Evolutionary conservation across 2,113 vertebrate species (phyloP).

Genomic region (Elgaria multicarinata): DNA sequence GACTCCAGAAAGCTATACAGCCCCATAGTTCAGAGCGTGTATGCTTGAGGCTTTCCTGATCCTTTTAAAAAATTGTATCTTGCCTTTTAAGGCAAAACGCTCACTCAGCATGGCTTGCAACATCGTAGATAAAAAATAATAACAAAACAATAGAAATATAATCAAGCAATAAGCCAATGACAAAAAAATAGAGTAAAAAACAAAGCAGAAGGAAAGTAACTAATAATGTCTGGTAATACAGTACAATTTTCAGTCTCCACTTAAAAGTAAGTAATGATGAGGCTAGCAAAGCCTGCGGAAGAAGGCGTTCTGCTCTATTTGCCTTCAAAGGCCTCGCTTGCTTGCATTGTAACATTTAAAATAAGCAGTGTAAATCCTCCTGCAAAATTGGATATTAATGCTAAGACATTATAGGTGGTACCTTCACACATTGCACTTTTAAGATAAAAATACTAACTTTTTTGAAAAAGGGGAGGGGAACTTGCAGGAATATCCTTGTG

Average conservation of each 20-base stretch:
- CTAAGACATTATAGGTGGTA: not conserved
- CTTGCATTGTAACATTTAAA: not conserved
- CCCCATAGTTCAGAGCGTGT: not conserved
- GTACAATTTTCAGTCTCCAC: no score
- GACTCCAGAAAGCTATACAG: not conserved
- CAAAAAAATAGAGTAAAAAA: no score
- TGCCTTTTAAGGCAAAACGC: not conserved
- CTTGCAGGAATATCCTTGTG: not conserved
- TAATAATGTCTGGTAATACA: no score
- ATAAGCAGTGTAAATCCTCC: not conserved
- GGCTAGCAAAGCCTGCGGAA: not conserved
- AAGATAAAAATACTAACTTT: not conserved
- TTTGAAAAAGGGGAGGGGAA: no score
- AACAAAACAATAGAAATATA: not conserved
- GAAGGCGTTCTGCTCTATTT: not conserved
- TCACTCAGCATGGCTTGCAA: not conserved
- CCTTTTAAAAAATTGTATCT: not conserved
- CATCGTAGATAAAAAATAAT: not conserved
- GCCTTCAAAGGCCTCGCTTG: not conserved
- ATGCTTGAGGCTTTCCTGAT: not conserved
- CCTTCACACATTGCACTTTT: not conserved
- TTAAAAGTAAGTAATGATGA: not conserved
- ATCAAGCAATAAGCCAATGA: no score
- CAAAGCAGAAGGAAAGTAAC: no score
- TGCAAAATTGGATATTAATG: not conserved